Conservation (phyloP, 2,797 vertebrate species). For the Artibeus lituratus region DNA sequence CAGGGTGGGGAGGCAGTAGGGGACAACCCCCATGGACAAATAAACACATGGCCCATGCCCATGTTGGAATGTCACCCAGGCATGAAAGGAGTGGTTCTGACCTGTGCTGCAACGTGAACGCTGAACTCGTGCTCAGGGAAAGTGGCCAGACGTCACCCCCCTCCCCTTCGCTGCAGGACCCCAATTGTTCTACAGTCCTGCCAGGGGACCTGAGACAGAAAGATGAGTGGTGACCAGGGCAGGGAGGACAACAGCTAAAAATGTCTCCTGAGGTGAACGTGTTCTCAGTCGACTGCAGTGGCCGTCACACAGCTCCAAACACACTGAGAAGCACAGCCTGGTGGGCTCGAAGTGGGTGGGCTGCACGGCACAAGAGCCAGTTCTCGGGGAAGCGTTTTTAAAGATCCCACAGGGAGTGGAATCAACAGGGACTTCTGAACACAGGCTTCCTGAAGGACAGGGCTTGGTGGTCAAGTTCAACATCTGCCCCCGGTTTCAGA, state of each 20-base stretch:
- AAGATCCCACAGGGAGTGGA: not conserved
- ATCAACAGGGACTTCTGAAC: not conserved
- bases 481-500: not conserved
- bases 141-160: not conserved
- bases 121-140: not conserved
- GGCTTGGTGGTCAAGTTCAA: not conserved
- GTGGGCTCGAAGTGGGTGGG: too few relatives aligned
- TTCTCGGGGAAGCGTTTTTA: not conserved
- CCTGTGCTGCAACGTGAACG: fast-evolving
- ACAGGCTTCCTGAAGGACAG: not conserved
- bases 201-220: not conserved
- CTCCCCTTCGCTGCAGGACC: too few relatives aligned
- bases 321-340: not conserved
- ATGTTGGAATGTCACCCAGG: not conserved
- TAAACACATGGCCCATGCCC: fast-evolving
- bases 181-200: not conserved
- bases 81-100: not conserved
- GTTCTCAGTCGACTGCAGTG: not conserved
- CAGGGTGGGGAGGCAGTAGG: too few relatives aligned
- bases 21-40: not conserved
- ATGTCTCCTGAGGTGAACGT: not conserved
- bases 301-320: too few relatives aligned
- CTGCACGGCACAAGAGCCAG: fast-evolving
- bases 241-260: not conserved
- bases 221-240: fast-evolving